Evolutionary conservation across 2,113 vertebrate species (phyloP).

Genomic region (Regulus satrapa): DNA sequence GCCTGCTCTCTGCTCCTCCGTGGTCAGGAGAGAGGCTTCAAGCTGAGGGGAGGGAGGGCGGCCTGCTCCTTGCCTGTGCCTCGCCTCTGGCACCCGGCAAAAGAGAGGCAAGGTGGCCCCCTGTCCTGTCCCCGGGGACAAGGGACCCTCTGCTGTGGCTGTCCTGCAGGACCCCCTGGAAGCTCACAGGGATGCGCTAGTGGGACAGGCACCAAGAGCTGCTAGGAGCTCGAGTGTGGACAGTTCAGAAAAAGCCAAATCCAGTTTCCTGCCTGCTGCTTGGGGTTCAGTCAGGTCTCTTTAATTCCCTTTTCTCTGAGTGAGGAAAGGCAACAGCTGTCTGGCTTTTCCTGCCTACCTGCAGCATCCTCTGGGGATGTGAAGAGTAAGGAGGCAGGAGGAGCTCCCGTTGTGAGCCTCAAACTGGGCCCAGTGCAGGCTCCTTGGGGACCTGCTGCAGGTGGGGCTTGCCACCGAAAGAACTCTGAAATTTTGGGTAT

Average conservation of each 20-base stretch:
- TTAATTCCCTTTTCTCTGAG: neutral
- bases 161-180: accelerated
- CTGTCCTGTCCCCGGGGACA: accelerated
- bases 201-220: neutral
- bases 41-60: neutral
- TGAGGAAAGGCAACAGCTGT: neutral
- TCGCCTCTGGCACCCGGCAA: accelerated
- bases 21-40: neutral
- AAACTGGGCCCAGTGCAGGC: neutral
- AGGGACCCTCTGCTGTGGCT: neutral
- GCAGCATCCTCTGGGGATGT: neutral
- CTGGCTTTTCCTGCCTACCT: neutral
- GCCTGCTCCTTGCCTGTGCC: neutral
- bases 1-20: neutral
- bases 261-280: neutral
- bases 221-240: accelerated
- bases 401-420: neutral
- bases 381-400: neutral
- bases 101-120: accelerated
- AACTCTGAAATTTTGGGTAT: accelerated
- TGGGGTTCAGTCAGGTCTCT: neutral
- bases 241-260: neutral
- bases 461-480: neutral
- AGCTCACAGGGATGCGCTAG: accelerated
- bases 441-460: neutral